phyloP scores from a whole-genome alignment of 2,888 invertebrate species.

The Parasteatoda lunata region DNA sequence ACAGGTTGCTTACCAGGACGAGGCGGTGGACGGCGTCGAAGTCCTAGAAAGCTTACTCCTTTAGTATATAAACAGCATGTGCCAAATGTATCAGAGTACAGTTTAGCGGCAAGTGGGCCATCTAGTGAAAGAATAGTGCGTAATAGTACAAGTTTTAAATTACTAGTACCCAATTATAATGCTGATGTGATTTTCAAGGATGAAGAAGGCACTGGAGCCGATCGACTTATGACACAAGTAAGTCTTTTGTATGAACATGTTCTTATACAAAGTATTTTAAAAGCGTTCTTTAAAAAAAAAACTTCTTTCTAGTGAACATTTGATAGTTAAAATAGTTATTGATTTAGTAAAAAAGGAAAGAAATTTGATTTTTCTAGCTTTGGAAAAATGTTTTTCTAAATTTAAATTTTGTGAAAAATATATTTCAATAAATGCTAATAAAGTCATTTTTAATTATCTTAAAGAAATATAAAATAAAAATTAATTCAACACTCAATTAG shows the following conservation, averaged over 20 bases:
- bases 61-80: constrained; percentile 97
- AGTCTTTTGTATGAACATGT: constrained; percentile 73
- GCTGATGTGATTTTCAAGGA: constrained; percentile 96
- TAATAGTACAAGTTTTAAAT: constrained; percentile 89
- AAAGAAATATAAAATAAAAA: no score
- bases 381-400: no score
- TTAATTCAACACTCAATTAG: no score
- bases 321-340: no score
- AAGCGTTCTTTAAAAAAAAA: no score
- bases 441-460: no score
- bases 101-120: constrained; percentile 90
- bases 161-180: constrained; percentile 96
- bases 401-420: no score
- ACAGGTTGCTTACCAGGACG: constrained; percentile 88
- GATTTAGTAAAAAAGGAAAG: no score
- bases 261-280: no score
- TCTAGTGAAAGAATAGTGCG: constrained; percentile 89
- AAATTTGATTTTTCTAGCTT: no score
- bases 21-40: constrained; percentile 84
- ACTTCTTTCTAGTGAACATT: no score
- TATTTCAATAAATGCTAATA: no score
- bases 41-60: constrained; percentile 85
- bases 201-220: constrained; percentile 96
- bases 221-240: constrained; percentile 98
- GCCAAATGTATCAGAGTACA: constrained; percentile 95